Percentiles rank a stretch among this genome's conserved stretches.
Evolutionary conservation across 2,113 vertebrate species (phyloP).

Genomic region (Anser brachyrhynchus): DNA sequence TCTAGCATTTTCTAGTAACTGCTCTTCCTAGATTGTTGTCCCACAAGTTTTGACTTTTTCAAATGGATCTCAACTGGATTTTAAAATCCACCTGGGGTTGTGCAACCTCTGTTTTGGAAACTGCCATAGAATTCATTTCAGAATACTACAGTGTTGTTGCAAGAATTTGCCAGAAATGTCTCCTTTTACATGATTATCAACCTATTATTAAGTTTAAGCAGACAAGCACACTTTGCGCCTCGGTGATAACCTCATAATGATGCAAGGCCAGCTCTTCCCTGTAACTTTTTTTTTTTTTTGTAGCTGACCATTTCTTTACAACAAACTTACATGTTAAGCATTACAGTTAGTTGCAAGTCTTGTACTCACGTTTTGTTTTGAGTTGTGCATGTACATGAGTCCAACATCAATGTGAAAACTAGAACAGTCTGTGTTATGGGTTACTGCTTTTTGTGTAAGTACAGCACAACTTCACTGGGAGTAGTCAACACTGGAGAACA

Average conservation of each 20-base stretch:
- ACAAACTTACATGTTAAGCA: not conserved
- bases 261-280: not conserved
- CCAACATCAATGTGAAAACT: not conserved
- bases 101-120: not conserved
- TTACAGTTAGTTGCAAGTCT: not conserved
- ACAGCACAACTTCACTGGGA: not conserved
- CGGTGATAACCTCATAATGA: not conserved
- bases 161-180: not conserved
- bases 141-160: not conserved
- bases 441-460: not conserved
- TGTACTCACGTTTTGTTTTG: too few species aligned
- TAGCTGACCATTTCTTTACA: not conserved
- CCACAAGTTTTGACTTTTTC: not conserved
- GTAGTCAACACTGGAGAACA: not conserved
- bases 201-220: not conserved
- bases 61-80: not conserved
- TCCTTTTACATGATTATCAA: not conserved
- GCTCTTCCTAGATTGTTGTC: not conserved
- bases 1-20: not conserved
- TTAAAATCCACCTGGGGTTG: not conserved
- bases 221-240: not conserved
- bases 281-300: not conserved
- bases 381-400: not conserved
- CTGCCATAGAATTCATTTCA: not conserved
- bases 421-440: fast-evolving